Conservation (phyloP, 1,140 invertebrate species). For the Reticulitermes speratus region DNA sequence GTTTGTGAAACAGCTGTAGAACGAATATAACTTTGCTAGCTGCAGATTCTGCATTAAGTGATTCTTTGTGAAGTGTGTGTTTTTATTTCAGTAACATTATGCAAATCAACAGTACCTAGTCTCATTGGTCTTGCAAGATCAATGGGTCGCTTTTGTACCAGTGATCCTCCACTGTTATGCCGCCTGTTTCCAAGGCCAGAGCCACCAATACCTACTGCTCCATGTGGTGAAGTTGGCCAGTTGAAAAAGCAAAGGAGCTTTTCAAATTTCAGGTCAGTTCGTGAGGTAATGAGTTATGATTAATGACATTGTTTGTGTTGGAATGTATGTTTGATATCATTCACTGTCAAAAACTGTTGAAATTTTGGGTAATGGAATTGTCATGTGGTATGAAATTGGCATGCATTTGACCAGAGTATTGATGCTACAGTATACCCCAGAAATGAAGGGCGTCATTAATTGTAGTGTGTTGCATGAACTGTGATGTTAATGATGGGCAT, state of each 20-base stretch:
- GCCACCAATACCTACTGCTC: conserved; percentile 52
- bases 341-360: not conserved
- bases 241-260: conserved; percentile 51
- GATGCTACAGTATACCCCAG: not conserved
- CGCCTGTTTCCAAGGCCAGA: conserved; percentile 78
- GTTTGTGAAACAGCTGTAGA: too few relatives aligned
- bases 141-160: conserved; percentile 78
- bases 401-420: not conserved
- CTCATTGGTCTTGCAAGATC: conserved; percentile 84
- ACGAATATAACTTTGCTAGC: too few relatives aligned
- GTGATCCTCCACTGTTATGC: conserved; percentile 76
- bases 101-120: conserved; percentile 79
- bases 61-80: not conserved
- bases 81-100: conserved; percentile 61
- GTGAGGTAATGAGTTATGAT: conserved; percentile 31
- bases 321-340: not conserved
- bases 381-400: not conserved
- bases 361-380: not conserved
- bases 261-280: conserved; percentile 43
- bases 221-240: conserved; percentile 43
- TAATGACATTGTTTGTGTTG: conserved; percentile 35
- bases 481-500: not conserved
- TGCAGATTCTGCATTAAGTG: too few relatives aligned
- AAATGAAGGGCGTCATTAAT: not conserved
- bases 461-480: not conserved